Evolutionary conservation across 2,797 vertebrate genomes (phyloP), one percentile per base, ranked within the genome.

Genomic region (Sardinella longiceps): DNA sequence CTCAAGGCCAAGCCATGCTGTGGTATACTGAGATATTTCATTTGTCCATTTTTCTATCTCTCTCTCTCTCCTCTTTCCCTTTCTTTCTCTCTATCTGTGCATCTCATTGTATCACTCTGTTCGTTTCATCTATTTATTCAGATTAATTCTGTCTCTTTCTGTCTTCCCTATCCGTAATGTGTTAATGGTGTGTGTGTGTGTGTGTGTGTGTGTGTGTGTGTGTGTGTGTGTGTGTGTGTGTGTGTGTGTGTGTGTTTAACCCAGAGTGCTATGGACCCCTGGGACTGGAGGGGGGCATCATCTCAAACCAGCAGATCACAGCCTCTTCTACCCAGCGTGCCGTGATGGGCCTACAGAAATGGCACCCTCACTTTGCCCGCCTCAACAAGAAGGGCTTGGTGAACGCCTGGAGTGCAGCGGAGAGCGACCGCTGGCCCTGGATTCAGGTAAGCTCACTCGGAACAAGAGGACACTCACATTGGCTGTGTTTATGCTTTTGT

Each of bases 401-500:
- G 87, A 97, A 97, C 81, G 96, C 96, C 80, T 97, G 96, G 96
- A 97, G 96, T 77, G 95, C 96, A 58, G 96, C 96, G 80, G 96
- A 97, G 91, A 96, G 95, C 87, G 96, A 97, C 93, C 95, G 94
- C 92, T 96, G 95, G 95, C 96, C 96, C 0, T 97, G 96, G 96
- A 97, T 97, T 93, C 96, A 97, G 95, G 96, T 97, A 96, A 92
- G 85, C 37, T 80, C 25, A 53, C 28, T 53, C 10, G 11, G 48
- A 45, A 25, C 18, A 82, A 48, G 9, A 77, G 5, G 33, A 9
- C 1, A 7, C 18, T 77, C 12, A 2, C 7, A 39, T 37, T 5
- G 43, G 33, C n/a, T 12, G 14, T 70, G 63, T 70, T 48, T 48
- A 10, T 3, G 46, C 33, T 20, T 77, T 77, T 70, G 30, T 15